Evolutionary conservation across 2,113 vertebrate genomes (phyloP), one percentile per base, ranked within the genome.

Genomic region (Calidris pygmaea): DNA sequence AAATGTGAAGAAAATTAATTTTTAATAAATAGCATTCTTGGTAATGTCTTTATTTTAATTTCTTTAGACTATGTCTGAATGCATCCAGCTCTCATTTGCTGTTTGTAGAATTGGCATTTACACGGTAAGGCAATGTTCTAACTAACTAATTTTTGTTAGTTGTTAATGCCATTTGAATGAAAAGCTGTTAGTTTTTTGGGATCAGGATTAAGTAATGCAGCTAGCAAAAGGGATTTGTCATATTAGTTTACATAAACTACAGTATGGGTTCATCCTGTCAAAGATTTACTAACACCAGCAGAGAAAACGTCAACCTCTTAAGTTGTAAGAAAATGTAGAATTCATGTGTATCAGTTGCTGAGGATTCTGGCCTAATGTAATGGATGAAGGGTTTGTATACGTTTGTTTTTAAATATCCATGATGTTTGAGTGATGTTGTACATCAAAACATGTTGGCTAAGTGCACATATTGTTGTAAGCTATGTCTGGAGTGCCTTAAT

Each of bases 101-200:
- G 97, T 99, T 98, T 99, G 99, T 98, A 98, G 98, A 98, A 98
- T 98, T 98, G 99, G 98, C 97, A 97, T 99, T 98, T 99, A 99
- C 97, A 99, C 97, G 98, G 99, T 99, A 99, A 99, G 99, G 95
- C 85, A 65, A 92, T 85, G 41, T 87, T 95, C 83, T 90, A 89
- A 86, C 53, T 77, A 84, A 66, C 9, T 90, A 48, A 34, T 89
- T 92, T 93, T 81, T 93, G 4, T 91, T 97, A 72, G 77, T 71
- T 71, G 59, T 79, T 96, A 81, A 70, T 95, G 71, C 55, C 59
- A 23, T 86, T 88, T 85, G 48, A 78, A 43, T 78, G 43, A 66
- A 83, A 74, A 86, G 5, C 74, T 70, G 17, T 52, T 78, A 55
- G 3, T n/a, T 43, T 78, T 81, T 85, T 77, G 39, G 48, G 20